Evolutionary conservation across 2,113 vertebrate genomes (phyloP).

Genomic region (Hemibagrus wyckioides): DNA sequence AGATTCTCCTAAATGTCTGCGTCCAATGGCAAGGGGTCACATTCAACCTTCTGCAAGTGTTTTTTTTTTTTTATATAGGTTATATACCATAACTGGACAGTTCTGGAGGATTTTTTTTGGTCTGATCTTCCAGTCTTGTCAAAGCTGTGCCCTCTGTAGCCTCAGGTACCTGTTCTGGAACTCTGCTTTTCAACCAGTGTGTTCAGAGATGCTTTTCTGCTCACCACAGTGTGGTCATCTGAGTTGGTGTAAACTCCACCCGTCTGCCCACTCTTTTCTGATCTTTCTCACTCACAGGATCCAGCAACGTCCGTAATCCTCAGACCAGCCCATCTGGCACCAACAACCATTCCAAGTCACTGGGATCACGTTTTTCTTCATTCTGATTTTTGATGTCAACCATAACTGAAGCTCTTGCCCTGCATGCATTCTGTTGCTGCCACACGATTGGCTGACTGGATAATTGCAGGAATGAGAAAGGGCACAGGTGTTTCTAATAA

Average conservation of each 20-base stretch:
- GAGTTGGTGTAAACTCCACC: not conserved
- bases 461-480: not conserved
- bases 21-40: not conserved
- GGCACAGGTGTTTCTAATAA: not conserved
- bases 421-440: not conserved
- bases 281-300: not conserved
- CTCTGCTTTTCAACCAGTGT: too few species aligned
- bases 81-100: not conserved
- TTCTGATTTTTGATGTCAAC: not conserved
- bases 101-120: not conserved
- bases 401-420: not conserved
- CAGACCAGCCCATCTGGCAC: not conserved
- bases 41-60: not conserved
- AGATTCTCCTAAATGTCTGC: not conserved
- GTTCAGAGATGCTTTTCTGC: not conserved
- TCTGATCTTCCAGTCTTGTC: too few species aligned
- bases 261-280: not conserved
- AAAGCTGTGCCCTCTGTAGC: not conserved
- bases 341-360: not conserved
- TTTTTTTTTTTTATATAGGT: conserved; percentile 1
- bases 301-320: not conserved
- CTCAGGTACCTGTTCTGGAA: not conserved
- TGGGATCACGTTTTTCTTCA: not conserved
- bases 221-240: not conserved
- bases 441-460: not conserved